phyloP scores from a whole-genome alignment of 2,888 invertebrate genomes.

The Platycheirus albimanus region DNA sequence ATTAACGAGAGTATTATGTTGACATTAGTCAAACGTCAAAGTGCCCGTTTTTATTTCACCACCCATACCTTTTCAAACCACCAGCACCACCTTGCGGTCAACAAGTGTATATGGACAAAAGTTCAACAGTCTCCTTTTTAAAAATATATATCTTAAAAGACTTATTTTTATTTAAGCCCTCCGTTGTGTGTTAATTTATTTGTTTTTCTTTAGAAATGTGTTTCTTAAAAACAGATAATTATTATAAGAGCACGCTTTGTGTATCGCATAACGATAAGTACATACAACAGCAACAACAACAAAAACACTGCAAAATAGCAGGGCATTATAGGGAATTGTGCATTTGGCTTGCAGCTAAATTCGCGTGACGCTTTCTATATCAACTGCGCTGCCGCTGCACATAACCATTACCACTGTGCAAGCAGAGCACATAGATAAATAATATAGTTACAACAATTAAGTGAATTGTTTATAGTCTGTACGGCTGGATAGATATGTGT shows the following conservation, averaged over 20 bases:
- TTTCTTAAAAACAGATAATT: conserved; percentile 59
- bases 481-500: conserved; percentile 56
- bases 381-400: conserved; percentile 10
- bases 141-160: neutral
- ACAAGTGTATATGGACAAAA: conserved; percentile 26
- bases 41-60: too few species aligned
- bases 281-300: neutral
- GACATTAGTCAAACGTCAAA: too few species aligned
- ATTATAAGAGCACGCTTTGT: conserved; percentile 39
- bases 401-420: conserved; percentile 15
- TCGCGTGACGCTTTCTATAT: conserved; percentile 65
- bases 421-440: conserved; percentile 44
- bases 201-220: conserved; percentile 34
- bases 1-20: too few species aligned
- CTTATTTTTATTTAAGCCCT: conserved; percentile 3
- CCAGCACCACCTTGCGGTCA: neutral
- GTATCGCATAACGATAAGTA: neutral
- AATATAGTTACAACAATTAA: conserved; percentile 65
- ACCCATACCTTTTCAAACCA: too few species aligned
- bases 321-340: conserved; percentile 35
- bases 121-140: conserved; percentile 56
- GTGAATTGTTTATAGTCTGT: conserved; percentile 67
- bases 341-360: conserved; percentile 47
- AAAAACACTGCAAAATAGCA: conserved; percentile 21
- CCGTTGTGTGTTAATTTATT: conserved; percentile 47